These are phyloP conservation scores for Sebastes nivosus DNA, from an alignment of 2,797 vertebrate genomes.

Conservation along the genomic window DNA sequence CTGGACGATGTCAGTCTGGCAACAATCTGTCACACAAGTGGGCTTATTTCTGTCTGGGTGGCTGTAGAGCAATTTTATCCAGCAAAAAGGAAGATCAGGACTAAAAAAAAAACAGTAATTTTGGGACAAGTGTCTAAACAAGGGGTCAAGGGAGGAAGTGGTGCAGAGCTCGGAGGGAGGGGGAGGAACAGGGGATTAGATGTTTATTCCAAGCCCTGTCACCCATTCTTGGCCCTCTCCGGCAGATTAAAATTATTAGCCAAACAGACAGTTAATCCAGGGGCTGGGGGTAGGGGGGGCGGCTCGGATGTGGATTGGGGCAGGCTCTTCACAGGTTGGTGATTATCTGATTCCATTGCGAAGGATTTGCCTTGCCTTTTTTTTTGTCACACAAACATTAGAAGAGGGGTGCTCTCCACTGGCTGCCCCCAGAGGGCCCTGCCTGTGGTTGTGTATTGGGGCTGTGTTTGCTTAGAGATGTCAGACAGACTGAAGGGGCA, in stretches of 20 bases:
- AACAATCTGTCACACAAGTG: constrained; percentile 65
- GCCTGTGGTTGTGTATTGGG: constrained; percentile 88
- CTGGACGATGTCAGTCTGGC: constrained; percentile 80
- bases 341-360: constrained; percentile 88
- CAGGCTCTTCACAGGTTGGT: constrained; percentile 88
- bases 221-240: constrained; percentile 79
- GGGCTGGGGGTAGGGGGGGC: constrained; percentile 53
- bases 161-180: constrained; percentile 1
- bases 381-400: constrained; percentile 92
- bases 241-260: constrained; percentile 90
- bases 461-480: constrained; percentile 81
- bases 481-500: constrained; percentile 84
- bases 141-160: background rate
- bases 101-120: background rate
- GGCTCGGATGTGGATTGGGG: constrained; percentile 90
- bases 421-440: constrained; percentile 78
- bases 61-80: constrained; percentile 11
- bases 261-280: constrained; percentile 86
- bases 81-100: background rate
- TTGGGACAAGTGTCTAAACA: constrained; percentile 2
- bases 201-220: constrained; percentile 88
- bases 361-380: constrained; percentile 85
- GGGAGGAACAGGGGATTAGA: constrained; percentile 57
- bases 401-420: constrained; percentile 78
- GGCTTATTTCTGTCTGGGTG: constrained; percentile 54